Conservation (phyloP, 1,140 invertebrate genomes). For the Hormaphis cornu region DNA sequence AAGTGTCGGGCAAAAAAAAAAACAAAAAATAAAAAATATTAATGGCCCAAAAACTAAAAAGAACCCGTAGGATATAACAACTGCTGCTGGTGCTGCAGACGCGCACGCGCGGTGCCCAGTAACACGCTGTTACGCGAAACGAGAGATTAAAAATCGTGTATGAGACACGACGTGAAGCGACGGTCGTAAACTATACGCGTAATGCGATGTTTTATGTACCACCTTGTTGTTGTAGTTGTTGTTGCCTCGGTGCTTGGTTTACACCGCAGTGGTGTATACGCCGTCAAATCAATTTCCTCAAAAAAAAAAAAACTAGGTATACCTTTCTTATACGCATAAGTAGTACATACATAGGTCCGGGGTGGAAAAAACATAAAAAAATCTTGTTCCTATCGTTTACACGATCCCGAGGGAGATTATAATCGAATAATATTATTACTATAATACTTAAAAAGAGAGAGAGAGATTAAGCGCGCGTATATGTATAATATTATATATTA, state of each 20-base stretch:
- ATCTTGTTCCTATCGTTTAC: constrained; percentile 26
- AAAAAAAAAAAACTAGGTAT: not conserved
- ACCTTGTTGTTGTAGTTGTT: not conserved
- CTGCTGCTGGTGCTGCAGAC: too few relatives aligned
- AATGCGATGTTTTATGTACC: not conserved
- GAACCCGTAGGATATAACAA: not conserved
- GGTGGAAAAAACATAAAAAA: constrained; percentile 6
- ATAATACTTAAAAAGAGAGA: too few relatives aligned
- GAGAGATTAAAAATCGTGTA: constrained; percentile 10
- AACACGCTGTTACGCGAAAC: not conserved
- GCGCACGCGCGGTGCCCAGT: too few relatives aligned
- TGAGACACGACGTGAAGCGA: not conserved
- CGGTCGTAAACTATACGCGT: constrained; percentile 1
- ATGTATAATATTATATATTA: too few relatives aligned
- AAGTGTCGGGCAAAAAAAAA: constrained; percentile 4
- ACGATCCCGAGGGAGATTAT: constrained; percentile 23
- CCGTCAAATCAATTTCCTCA: constrained; percentile 24
- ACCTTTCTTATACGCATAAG: not conserved
- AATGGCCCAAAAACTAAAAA: not conserved
- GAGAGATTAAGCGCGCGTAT: constrained; percentile 9
- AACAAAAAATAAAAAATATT: not conserved
- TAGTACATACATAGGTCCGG: too few relatives aligned
- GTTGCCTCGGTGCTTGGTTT: too few relatives aligned
- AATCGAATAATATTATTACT: constrained; percentile 30
- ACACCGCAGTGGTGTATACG: too few relatives aligned